These are phyloP conservation scores for Platichthys flesus DNA, from an alignment of 2,113 vertebrate genomes.

Conservation along the genomic window DNA sequence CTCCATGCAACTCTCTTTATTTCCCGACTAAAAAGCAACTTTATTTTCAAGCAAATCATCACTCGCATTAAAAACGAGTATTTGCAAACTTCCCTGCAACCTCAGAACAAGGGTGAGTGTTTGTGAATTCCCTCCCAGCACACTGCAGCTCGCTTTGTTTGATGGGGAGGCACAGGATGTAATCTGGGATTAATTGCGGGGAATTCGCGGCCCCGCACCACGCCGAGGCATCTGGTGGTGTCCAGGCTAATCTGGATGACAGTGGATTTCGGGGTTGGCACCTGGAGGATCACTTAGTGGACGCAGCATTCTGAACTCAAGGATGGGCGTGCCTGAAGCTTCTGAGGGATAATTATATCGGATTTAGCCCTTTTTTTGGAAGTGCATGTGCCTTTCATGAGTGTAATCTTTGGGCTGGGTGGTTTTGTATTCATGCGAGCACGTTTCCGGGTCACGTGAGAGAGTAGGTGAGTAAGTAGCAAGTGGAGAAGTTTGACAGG, in stretches of 20 bases:
- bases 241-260: slow-evolving; percentile 76
- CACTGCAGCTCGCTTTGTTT: slow-evolving; percentile 58
- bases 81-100: slow-evolving; percentile 29
- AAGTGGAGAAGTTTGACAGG: slow-evolving; percentile 69
- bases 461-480: slow-evolving; percentile 59
- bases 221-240: slow-evolving; percentile 65
- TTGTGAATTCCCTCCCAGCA: neutral
- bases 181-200: slow-evolving; percentile 80
- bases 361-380: slow-evolving; percentile 1
- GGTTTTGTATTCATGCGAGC: slow-evolving; percentile 39
- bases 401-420: slow-evolving; percentile 8
- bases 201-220: slow-evolving; percentile 54
- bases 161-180: slow-evolving; percentile 73
- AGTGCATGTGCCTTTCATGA: neutral
- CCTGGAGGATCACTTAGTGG: slow-evolving; percentile 55
- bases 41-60: neutral
- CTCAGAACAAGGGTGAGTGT: too few relatives aligned
- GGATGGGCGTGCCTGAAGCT: neutral
- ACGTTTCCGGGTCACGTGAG: slow-evolving; percentile 22
- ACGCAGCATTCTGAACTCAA: slow-evolving; percentile 29
- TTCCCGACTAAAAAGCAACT: neutral
- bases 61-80: slow-evolving; percentile 20
- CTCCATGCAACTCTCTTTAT: neutral
- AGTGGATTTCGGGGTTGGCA: slow-evolving; percentile 71
- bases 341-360: slow-evolving; percentile 24